These are phyloP conservation scores for Polyommatus iphigenia DNA, from an alignment of 2,888 invertebrate species.

Conservation along the genomic window DNA sequence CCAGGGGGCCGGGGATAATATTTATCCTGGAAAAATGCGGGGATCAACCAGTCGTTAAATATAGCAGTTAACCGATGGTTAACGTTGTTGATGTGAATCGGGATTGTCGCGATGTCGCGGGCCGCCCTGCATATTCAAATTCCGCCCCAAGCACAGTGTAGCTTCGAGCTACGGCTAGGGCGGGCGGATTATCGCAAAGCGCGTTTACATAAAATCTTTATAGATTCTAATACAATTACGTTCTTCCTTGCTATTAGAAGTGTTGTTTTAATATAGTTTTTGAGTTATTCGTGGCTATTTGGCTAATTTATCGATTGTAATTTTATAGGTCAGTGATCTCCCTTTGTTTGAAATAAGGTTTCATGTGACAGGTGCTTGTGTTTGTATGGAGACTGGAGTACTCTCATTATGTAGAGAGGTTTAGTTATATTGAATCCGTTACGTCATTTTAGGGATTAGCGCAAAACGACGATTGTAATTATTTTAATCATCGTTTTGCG, in stretches of 20 bases:
- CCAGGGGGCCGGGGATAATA: no score
- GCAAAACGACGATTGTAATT: no score
- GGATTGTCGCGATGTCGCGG: not conserved
- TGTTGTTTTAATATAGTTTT: not conserved
- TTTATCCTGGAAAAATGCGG: no score
- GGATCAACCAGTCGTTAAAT: no score
- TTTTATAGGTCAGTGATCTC: slow-evolving; percentile 35
- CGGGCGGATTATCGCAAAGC: slow-evolving; percentile 14
- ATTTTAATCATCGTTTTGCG: no score
- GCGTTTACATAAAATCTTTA: not conserved
- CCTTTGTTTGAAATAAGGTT: slow-evolving; percentile 31
- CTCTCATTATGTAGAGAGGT: not conserved
- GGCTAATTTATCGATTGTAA: not conserved
- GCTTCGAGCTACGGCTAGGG: slow-evolving; percentile 11
- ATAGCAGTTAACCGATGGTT: not conserved
- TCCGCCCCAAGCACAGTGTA: slow-evolving; percentile 11
- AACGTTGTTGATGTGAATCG: not conserved
- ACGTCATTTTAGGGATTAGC: not conserved
- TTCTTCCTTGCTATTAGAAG: not conserved
- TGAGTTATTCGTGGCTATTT: not conserved
- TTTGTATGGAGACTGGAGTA: slow-evolving; percentile 9
- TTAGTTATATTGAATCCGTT: not conserved
- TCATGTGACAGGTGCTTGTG: slow-evolving; percentile 14
- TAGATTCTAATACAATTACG: not conserved
- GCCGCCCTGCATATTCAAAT: slow-evolving; percentile 8